Evolutionary conservation across 1,140 invertebrate genomes (phyloP).

Genomic region (Lithobius niger): DNA sequence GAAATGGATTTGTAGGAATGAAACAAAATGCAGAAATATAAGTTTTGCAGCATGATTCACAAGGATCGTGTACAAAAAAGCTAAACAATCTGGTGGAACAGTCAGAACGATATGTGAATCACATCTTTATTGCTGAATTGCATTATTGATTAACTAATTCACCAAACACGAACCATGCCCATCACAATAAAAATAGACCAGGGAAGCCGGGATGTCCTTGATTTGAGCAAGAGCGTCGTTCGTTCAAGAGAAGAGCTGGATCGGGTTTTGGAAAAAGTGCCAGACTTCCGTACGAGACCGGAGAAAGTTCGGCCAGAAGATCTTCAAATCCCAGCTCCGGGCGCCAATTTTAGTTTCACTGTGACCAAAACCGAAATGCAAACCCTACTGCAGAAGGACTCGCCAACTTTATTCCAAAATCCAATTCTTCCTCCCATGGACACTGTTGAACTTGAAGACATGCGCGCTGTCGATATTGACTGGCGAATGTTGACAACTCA

Average conservation of each 20-base stretch:
- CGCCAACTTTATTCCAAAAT: conserved; percentile 45
- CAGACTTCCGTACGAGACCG: conserved; percentile 74
- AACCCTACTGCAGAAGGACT: conserved; percentile 13
- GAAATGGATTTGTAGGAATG: too few species aligned
- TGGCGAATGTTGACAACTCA: conserved; percentile 83
- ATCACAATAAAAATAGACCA: conserved; percentile 70
- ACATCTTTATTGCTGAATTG: too few species aligned
- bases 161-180: conserved; percentile 39
- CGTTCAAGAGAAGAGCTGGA: conserved; percentile 66
- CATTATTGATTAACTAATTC: too few species aligned
- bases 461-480: conserved; percentile 72
- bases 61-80: too few species aligned
- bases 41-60: too few species aligned
- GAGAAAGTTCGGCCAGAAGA: conserved; percentile 54
- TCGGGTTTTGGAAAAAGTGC: conserved; percentile 64
- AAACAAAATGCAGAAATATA: too few species aligned
- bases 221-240: conserved; percentile 61
- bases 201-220: conserved; percentile 62
- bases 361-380: conserved; percentile 13
- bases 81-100: too few species aligned
- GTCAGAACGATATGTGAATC: too few species aligned
- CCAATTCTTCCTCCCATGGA: conserved; percentile 71
- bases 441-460: conserved; percentile 55
- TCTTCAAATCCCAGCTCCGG: conserved; percentile 47
- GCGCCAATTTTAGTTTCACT: conserved; percentile 39